phyloP scores from a whole-genome alignment of 2,888 invertebrate species.

The Drosophila histrio region DNA sequence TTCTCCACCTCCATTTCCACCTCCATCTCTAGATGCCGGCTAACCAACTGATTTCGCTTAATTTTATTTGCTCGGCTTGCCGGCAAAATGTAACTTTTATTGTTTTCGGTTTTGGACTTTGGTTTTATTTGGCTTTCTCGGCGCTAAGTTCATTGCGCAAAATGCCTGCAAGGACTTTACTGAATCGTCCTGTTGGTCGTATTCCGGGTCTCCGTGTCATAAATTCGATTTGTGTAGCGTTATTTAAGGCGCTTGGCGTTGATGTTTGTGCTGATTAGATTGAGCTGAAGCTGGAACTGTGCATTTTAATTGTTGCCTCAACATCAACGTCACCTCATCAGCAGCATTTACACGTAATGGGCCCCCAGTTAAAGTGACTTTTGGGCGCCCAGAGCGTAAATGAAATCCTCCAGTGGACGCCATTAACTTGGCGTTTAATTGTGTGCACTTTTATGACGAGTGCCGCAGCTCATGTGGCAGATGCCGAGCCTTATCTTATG shows the following conservation, averaged over 20 bases:
- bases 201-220: slow-evolving; percentile 51
- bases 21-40: background rate
- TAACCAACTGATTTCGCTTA: slow-evolving; percentile 70
- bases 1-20: background rate
- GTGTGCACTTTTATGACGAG: slow-evolving; percentile 78
- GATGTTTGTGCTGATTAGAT: slow-evolving; percentile 73
- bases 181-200: background rate
- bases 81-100: slow-evolving; percentile 74
- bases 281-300: slow-evolving; percentile 38
- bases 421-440: slow-evolving; percentile 77
- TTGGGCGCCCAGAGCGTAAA: slow-evolving; percentile 39
- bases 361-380: slow-evolving; percentile 68
- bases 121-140: slow-evolving; percentile 58
- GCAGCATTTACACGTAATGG: slow-evolving; percentile 80
- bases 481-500: slow-evolving; percentile 59
- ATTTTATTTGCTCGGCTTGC: slow-evolving; percentile 73
- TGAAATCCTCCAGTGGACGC: slow-evolving; percentile 59
- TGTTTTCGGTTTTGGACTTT: slow-evolving; percentile 77
- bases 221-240: slow-evolving; percentile 78
- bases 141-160: slow-evolving; percentile 54
- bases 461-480: slow-evolving; percentile 65
- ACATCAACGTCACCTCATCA: slow-evolving; percentile 78
- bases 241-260: slow-evolving; percentile 69
- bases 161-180: slow-evolving; percentile 36
- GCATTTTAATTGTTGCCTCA: slow-evolving; percentile 68